A percentile compares a stretch with the other conserved stretches of the same genome.
These are phyloP conservation scores for Henicopernis longicauda DNA, from an alignment of 2,113 vertebrate genomes.

Conservation along the genomic window DNA sequence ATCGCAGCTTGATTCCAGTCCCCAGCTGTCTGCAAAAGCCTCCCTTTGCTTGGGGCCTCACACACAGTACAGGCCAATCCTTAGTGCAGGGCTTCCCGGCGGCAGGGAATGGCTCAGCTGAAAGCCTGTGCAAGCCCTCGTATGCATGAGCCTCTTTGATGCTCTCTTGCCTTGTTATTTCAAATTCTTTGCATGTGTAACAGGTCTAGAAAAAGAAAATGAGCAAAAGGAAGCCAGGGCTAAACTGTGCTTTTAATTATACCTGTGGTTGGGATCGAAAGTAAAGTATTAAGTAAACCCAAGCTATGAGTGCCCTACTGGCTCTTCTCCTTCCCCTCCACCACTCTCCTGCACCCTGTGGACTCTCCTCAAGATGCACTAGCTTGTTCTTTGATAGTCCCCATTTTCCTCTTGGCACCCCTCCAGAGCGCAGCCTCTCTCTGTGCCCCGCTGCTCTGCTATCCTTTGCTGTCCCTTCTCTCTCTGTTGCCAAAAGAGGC, in stretches of 20 bases:
- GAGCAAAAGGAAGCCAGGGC: background rate
- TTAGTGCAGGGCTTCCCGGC: background rate
- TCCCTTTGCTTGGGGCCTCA: background rate
- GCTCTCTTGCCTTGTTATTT: background rate
- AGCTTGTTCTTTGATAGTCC: background rate
- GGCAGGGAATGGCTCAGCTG: fast-evolving
- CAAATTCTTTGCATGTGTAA: constrained; percentile 27
- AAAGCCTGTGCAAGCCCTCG: background rate
- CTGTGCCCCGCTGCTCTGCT: background rate
- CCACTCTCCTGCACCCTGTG: background rate
- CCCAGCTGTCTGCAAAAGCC: constrained; percentile 13
- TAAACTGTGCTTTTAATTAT: constrained; percentile 28
- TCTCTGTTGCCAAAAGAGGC: background rate
- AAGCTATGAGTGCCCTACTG: background rate
- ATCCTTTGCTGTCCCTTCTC: background rate
- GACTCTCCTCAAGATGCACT: no score
- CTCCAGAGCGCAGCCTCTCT: background rate
- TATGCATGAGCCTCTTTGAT: background rate
- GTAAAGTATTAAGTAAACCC: background rate
- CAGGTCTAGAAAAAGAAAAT: constrained; percentile 30
- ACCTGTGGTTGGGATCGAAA: background rate
- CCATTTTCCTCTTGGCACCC: background rate
- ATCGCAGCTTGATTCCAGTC: background rate
- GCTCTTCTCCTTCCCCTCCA: background rate
- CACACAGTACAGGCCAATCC: background rate